Base-by-base conservation (phyloP, 2,797 vertebrate species). In the Sebastes variabilis region DNA sequence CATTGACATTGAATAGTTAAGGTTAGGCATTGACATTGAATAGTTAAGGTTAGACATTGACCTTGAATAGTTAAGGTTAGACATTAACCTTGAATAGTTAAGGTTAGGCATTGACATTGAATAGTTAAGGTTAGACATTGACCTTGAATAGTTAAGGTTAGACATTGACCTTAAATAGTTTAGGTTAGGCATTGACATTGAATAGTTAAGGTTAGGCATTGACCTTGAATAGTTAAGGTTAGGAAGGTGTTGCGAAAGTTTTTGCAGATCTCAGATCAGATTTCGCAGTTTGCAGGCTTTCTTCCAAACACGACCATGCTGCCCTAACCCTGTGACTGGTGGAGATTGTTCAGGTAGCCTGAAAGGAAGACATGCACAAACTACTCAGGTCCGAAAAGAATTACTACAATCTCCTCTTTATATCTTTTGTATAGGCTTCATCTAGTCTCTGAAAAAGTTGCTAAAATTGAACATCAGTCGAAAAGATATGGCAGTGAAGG, bases 181-280 rank as follows among this genome's bases (percentile, higher is more conserved):
- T 6, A 6, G 38, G 38, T 42, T 16, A 42, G 13, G 13, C 0
- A 42, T 0, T 42, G 38, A 14, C 0, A 2, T 42, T 0, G 1
- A 6, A 42, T 42, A 16, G 38, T 42, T 42, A 42, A 16, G 2
- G 38, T 42, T 7, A 42, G 38, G 13, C 6, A 42, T 6, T 42
- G 38, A 42, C 38, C 2, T 42, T 0, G 6, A 16, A 42, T 42
- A 42, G 14, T 42, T 42, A 46, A 16, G 14, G 42, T 46, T 46
- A 18, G 14, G 42, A 36, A 1, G 0, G 42, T 42, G 13, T 42
- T 1, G 38, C 13, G 0, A 42, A 0, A 42, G 6, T 46, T 46
- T 46, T 46, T 46, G 14, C 16, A 46, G 42, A 46, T 46, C 42
- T 46, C 16, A 18, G 42, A 46, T 46, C 16, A 18, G 16, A 18